Evolutionary conservation across 2,113 vertebrate genomes (phyloP), one percentile per base, ranked within the genome.

Genomic region (Crotalus viridis): DNA sequence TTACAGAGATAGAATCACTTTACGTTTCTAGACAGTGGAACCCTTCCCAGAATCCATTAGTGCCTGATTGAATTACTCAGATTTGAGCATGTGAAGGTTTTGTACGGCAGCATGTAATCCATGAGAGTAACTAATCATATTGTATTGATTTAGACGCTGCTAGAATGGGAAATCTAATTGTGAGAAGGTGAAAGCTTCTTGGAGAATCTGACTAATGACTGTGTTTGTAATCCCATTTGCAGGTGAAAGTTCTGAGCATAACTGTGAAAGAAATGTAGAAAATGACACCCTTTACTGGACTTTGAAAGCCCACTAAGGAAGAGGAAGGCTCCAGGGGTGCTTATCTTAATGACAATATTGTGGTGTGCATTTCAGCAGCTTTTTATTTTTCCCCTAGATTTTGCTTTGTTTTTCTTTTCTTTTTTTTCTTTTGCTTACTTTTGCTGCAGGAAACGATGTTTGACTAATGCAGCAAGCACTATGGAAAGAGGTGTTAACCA

Each of bases 111-210:
- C 97, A 97, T 97, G 97, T 97, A 97, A 98, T 97, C 97, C 97
- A 96, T 10, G 5, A 95, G 96, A 97, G 97, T 97, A 97, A 97
- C 97, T 97, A 97, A 98, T 97, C 97, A 97, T 97, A 98, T 97
- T 97, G 96, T 97, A 98, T 98, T 97, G 97, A 98, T 98, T 97
- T 97, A 97, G 97, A 98, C 97, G 97, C 97, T 97, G 97, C 97
- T 97, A 96, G 97, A 97, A 97, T 96, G 95, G 97, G 97, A 97
- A 97, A 98, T 97, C 96, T 97, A 97, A 97, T 97, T 97, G 97
- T 97, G 97, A 97, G 96, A 96, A 95, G 97, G 97, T 97, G 97
- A 97, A 98, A 97, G 97, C 97, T 97, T 97, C 97, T 97, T 95
- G 94, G 96, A 97, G 96, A 97, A 97, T 97, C 97, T 97, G 96